Evolutionary conservation across 2,888 invertebrate species (phyloP).

Genomic region (Lathronympha strigana): DNA sequence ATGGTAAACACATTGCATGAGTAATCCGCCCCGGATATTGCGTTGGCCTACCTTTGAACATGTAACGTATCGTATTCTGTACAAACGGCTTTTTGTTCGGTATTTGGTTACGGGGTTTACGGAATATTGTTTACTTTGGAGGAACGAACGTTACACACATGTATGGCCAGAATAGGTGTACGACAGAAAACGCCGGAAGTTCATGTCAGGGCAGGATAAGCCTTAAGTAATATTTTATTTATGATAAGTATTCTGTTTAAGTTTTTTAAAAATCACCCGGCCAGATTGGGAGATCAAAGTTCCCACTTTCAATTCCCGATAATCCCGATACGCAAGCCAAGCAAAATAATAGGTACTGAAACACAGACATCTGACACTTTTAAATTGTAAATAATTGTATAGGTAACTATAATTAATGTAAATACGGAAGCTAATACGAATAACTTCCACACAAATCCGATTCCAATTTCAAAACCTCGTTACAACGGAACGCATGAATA

Average conservation of each 20-base stretch:
- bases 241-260: too few species aligned
- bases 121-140: background rate
- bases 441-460: slow-evolving; percentile 3
- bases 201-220: too few species aligned
- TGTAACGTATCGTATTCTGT: slow-evolving; percentile 24
- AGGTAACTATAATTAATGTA: background rate
- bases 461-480: slow-evolving; percentile 32
- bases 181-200: too few species aligned
- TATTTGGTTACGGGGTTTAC: slow-evolving; percentile 6
- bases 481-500: slow-evolving; percentile 41
- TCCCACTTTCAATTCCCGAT: too few species aligned
- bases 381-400: too few species aligned
- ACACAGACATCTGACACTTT: too few species aligned
- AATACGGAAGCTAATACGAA: slow-evolving; percentile 5
- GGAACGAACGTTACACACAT: background rate
- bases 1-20: slow-evolving; percentile 60
- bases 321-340: too few species aligned
- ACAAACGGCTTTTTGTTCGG: slow-evolving; percentile 11
- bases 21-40: slow-evolving; percentile 70
- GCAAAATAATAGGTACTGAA: too few species aligned
- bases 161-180: too few species aligned
- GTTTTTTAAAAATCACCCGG: too few species aligned
- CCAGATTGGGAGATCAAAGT: too few species aligned
- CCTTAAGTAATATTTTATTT: too few species aligned
- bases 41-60: slow-evolving; percentile 52